These are phyloP conservation scores for Campopleginae sp. DNA, from an alignment of 2,888 invertebrate genomes.

Conservation along the genomic window DNA sequence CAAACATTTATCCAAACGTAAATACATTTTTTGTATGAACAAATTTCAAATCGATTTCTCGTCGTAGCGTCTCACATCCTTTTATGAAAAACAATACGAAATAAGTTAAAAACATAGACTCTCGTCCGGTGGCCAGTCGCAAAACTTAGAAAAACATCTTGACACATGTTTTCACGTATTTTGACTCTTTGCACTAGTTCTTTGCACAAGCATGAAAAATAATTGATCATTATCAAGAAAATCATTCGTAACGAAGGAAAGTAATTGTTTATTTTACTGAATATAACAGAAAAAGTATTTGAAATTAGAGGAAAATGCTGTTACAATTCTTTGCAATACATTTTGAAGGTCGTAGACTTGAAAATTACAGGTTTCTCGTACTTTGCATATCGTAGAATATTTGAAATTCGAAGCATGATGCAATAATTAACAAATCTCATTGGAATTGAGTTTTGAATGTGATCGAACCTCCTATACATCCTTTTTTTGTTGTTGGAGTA, in stretches of 20 bases:
- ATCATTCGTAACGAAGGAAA: neutral
- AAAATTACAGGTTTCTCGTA: neutral
- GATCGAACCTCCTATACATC: slow-evolving; percentile 40
- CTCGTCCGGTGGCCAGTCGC: neutral
- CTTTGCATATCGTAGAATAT: neutral
- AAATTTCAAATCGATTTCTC: neutral
- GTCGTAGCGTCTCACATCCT: neutral
- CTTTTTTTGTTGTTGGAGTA: slow-evolving; percentile 17
- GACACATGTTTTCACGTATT: neutral
- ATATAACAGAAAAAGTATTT: neutral
- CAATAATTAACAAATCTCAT: slow-evolving; percentile 9
- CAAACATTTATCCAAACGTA: neutral
- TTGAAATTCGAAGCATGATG: neutral
- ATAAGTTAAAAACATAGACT: neutral
- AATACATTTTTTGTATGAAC: neutral
- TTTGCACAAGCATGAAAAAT: neutral
- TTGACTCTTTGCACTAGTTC: neutral
- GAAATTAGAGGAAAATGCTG: neutral
- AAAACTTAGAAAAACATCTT: neutral
- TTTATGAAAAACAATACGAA: neutral
- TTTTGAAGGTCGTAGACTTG: neutral
- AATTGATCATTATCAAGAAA: neutral
- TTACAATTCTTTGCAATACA: neutral
- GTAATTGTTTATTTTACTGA: neutral
- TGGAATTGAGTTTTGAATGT: slow-evolving; percentile 17